Evolutionary conservation across 2,797 vertebrate genomes (phyloP), one percentile per base, ranked within the genome.

Genomic region (Gobionotothen gibberifrons): DNA sequence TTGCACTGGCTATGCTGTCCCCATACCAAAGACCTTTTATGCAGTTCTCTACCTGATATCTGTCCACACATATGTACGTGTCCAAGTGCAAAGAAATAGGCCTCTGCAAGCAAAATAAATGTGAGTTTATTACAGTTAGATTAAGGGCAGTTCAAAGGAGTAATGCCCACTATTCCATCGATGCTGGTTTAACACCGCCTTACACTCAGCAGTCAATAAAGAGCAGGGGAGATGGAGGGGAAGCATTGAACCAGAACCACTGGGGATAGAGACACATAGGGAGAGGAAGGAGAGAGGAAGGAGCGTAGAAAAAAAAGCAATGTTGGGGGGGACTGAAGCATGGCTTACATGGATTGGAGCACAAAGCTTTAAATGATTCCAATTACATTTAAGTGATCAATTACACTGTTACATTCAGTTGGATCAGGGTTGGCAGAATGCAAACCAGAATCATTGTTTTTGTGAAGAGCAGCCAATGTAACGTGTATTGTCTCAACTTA

Each of bases 111-210:
- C 58, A 69, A 87, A 87, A 87, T 80, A 89, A 85, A 90, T 89
- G 90, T 73, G 85, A 91, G 86, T 91, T 93, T 91, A 94, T 93
- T 90, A 90, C 84, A 84, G 82, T 89, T 68, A 89, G 88, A 94
- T 91, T 90, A 92, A 89, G 83, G 89, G 81, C 61, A 69, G 93
- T 92, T 94, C 91, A 92, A 82, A 85, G 91, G 91, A 89, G 88
- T 93, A 92, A 94, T 92, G 90, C 87, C 84, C 81, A 71, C 91
- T 89, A 92, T 93, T 90, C 92, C 91, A 91, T 89, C 59, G 69
- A 84, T 59, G 76, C 90, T 90, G 89, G 85, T 94, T 92, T 90
- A 93, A 90, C 88, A 91, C 85, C 73, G 83, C 87, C 91, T 87
- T 73, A 86, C 86, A 77, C 89, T 87, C 84, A 47, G 76, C 89